These are phyloP conservation scores for Podocnemis expansa DNA, from an alignment of 2,113 vertebrate species.

Conservation along the genomic window DNA sequence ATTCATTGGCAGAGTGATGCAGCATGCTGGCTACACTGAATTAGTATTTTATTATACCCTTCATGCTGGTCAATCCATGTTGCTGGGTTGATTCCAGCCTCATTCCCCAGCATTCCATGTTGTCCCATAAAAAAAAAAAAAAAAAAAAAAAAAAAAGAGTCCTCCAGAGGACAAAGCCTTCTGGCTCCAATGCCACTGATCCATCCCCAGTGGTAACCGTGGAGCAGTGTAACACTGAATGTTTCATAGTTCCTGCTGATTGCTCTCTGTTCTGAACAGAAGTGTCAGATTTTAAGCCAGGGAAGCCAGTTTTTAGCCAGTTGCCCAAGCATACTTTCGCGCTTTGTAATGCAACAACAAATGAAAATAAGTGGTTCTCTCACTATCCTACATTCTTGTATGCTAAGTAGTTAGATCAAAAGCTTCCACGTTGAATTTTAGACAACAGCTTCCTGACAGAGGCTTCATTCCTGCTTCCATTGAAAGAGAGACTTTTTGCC, in stretches of 20 bases:
- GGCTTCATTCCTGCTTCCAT: not conserved
- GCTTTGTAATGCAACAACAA: not conserved
- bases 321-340: not conserved
- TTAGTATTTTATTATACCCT: not conserved
- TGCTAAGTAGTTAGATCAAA: not conserved
- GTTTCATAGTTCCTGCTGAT: not conserved
- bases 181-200: not conserved
- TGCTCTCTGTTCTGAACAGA: not conserved
- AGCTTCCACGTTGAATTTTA: not conserved
- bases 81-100: not conserved
- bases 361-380: not conserved
- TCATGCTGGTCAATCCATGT: not conserved
- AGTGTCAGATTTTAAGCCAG: not conserved
- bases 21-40: not conserved
- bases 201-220: not conserved
- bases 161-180: not conserved
- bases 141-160: not conserved
- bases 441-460: not conserved
- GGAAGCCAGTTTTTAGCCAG: not conserved
- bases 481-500: not conserved
- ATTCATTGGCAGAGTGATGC: not conserved
- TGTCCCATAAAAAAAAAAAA: not conserved
- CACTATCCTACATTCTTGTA: not conserved
- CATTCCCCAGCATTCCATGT: not conserved
- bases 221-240: not conserved